Percentiles rank a stretch among this genome's conserved stretches.
phyloP scores from a whole-genome alignment of 1,140 invertebrate species.

The Pogonomyrmex californicus region DNA sequence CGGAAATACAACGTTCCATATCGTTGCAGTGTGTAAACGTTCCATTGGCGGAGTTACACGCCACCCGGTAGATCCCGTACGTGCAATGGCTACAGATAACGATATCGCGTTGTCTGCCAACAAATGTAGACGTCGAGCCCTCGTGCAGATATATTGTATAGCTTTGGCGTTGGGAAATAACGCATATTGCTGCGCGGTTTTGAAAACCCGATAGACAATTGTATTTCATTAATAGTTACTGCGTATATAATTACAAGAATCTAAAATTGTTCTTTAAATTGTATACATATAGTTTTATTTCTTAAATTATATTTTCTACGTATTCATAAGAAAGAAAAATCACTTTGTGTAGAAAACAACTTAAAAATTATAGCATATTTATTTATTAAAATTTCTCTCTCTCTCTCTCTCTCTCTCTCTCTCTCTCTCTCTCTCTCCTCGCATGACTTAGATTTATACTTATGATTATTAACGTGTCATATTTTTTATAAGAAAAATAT shows the following conservation, averaged over 20 bases:
- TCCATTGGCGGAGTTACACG: not conserved
- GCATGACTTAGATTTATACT: not conserved
- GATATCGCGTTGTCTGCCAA: slow-evolving; percentile 41
- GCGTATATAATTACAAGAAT: not conserved
- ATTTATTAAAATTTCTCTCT: too few species aligned
- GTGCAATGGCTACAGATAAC: slow-evolving; percentile 53
- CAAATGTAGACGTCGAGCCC: not conserved
- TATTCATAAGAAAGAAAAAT: not conserved
- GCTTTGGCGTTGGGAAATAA: slow-evolving; percentile 21
- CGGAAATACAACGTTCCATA: slow-evolving; percentile 70
- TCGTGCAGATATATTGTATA: not conserved
- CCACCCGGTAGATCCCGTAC: slow-evolving; percentile 46
- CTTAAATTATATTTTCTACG: not conserved
- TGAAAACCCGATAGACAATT: not conserved
- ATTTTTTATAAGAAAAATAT: slow-evolving; percentile 6
- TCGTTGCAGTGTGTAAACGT: slow-evolving; percentile 49
- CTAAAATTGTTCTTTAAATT: not conserved
- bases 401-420: too few species aligned
- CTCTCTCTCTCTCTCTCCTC: not conserved
- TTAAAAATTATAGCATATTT: not conserved
- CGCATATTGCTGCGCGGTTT: not conserved
- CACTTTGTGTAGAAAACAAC: not conserved
- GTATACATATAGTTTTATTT: not conserved
- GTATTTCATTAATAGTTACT: not conserved
- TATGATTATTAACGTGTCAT: not conserved